Conservation (phyloP, 2,888 invertebrate species). For the Drosophila leonis region DNA sequence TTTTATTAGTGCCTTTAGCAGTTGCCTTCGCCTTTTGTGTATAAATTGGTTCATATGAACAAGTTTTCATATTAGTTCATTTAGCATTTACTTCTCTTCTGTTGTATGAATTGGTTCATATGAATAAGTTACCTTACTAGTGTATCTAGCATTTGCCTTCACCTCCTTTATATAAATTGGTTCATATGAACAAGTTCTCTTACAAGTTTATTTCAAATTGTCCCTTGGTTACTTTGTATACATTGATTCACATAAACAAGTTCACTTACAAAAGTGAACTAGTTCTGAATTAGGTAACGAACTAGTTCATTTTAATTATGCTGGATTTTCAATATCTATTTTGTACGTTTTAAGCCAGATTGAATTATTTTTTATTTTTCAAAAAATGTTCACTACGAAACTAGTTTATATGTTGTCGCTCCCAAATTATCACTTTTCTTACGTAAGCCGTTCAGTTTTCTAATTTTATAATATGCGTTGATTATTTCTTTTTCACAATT, state of each 20-base stretch:
- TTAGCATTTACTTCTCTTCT: too few species aligned
- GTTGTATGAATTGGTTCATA: not conserved
- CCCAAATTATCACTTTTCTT: not conserved
- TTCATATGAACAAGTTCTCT: not conserved
- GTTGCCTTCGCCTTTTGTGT: not conserved
- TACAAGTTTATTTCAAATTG: not conserved
- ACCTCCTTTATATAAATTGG: too few species aligned
- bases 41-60: not conserved
- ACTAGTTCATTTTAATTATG: not conserved
- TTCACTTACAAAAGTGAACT: not conserved
- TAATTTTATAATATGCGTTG: not conserved
- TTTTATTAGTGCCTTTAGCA: not conserved
- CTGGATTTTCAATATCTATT: not conserved
- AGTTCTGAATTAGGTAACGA: not conserved
- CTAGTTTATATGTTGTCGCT: not conserved
- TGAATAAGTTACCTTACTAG: not conserved
- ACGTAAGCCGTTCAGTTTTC: not conserved
- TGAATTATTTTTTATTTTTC: not conserved
- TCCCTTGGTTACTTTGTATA: not conserved
- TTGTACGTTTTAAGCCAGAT: not conserved
- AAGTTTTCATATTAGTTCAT: not conserved
- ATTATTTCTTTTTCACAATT: not conserved
- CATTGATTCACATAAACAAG: too few species aligned
- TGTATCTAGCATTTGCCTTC: not conserved
- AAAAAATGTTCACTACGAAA: not conserved